Evolutionary conservation across 2,113 vertebrate species (phyloP).

Genomic region (Labeo rohita): DNA sequence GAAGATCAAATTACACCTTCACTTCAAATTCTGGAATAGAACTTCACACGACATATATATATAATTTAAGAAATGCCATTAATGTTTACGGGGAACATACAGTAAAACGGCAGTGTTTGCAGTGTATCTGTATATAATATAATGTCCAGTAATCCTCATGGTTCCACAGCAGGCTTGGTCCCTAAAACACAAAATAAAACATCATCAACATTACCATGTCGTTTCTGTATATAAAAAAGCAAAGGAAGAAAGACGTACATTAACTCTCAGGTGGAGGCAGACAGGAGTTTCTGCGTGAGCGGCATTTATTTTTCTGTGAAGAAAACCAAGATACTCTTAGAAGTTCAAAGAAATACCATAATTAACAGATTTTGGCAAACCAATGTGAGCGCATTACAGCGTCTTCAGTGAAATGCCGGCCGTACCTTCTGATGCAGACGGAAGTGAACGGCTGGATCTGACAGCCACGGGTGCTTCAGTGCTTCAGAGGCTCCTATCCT

Average conservation of each 20-base stretch:
- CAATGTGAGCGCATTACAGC: background rate
- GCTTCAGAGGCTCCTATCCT: conserved; percentile 91
- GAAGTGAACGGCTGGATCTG: conserved; percentile 84
- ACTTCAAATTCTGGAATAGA: background rate
- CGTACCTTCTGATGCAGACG: conserved; percentile 82
- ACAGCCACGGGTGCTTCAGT: conserved; percentile 93
- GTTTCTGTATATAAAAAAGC: background rate
- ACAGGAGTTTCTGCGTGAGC: conserved; percentile 76
- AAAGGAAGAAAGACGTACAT: conserved; percentile 61
- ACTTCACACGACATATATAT: background rate
- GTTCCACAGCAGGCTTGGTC: conserved; percentile 7
- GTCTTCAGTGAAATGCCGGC: background rate
- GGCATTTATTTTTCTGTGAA: conserved; percentile 78
- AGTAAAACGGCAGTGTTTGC: background rate
- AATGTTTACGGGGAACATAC: background rate
- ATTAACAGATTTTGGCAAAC: background rate
- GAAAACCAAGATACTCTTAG: background rate
- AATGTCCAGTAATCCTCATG: conserved; percentile 17
- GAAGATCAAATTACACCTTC: background rate
- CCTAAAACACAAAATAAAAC: background rate
- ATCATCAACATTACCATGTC: background rate
- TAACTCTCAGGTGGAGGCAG: conserved; percentile 67
- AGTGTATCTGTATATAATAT: background rate
- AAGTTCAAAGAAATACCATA: background rate
- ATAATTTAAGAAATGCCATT: background rate